Evolutionary conservation across 1,140 invertebrate genomes (phyloP), one percentile per base, ranked within the genome.

Genomic region (Ceratoteleas bidentatus): DNA sequence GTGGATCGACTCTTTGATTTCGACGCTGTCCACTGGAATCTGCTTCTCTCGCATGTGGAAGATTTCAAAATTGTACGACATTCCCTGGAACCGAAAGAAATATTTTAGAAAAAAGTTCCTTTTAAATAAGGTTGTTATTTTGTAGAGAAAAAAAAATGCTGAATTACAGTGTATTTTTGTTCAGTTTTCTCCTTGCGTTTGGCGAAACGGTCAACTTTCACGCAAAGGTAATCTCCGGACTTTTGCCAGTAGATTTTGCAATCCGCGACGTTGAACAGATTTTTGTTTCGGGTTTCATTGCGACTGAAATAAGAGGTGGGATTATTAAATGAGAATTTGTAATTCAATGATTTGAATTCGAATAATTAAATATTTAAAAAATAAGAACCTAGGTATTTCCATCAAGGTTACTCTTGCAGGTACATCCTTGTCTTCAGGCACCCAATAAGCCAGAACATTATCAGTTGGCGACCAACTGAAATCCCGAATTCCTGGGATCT

Each of bases 161-260:
- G n/a, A n/a, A n/a, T n/a, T n/a, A 96, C 95, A 76, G 96, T 96
- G 88, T 99, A 99, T 92, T 99, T 99, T 80, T 94, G 93, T 68
- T 98, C 95, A 87, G 92, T 97, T 92, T 95, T 98, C 91, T 95
- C 98, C 93, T 95, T 98, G 92, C 95, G 95, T n/a, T 99, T 99
- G 3, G 96, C 95, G 90, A 99, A 99, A 68, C 99, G 94, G 91
- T 99, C 98, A 0, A 99, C 98, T 93, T 99, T 99, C 0, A 99
- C 98, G 88, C 98, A 99, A 11, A 99, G 92, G 90, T 98, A 99
- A 88, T 99, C 98, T 6, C 99, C 99, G 65, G 95, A 97, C 90
- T 99, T 99, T 91, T 99, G 99, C 99, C 99, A 99, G 89, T 98
- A 98, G 87, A 99, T 98, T 87, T 98, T 98, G 91, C 98, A 99